Base-by-base conservation (phyloP, 2,888 invertebrate species). In the Polyploca ridens region DNA sequence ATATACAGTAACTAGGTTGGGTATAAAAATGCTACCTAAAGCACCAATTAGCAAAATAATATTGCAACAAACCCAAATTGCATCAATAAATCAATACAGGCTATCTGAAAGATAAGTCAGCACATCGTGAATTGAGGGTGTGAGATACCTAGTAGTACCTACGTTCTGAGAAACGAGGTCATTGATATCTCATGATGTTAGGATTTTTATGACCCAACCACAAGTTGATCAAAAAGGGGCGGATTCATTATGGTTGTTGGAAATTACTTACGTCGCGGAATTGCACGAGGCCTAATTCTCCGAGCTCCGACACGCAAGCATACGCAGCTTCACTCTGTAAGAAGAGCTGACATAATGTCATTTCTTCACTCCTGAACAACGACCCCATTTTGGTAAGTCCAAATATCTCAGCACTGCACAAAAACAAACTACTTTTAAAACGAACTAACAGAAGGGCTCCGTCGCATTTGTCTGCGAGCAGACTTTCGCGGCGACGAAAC, bases 321-420 rank as follows among this genome's bases (percentile, higher is more conserved):
- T 99, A 99, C 19, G 99, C 99, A 66, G 99, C 99, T 95, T 99
- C 99, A 93, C 99, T 98, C 92, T 99, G 99, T 75, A 99, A 95
- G 93, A 99, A 99, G 83, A 99, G 97, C 94, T 99, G 99, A 96
- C 99, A 99, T 91, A 99, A 95, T 85, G 98, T 97, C 99, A 99
- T 99, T 95, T 99, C 98, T 93, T 99, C 99, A 95, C 99, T 99
- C 79, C 99, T 96, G 94, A 99, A 99, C 88, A 99, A 95, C 87
- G 98, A 97, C 90, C 97, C 97, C 98, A 98, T 98, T 79, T 90
- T 93, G 83, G 5, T 19, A 16, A 38, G 16, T 54, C 54, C 19
- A 19, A 5, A 46, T 79, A 69, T 82, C 79, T 79, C 72, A 78
- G 74, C 82, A 82, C 84, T 71, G 73, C 87, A 89, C 87, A 80